Base-by-base conservation (phyloP, 2,888 invertebrate genomes). In the Spisula solida region DNA sequence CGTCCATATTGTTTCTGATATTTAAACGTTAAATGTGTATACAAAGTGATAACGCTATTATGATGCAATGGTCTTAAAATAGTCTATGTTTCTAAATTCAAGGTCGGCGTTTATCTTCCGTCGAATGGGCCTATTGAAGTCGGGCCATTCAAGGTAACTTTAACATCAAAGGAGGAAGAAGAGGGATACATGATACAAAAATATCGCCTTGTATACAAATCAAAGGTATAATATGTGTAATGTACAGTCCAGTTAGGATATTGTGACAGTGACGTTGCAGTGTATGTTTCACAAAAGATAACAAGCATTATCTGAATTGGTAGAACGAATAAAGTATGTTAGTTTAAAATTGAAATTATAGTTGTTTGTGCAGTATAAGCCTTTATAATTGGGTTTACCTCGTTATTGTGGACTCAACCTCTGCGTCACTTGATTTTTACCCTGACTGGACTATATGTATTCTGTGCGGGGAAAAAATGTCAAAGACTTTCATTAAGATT, bases 91-190 rank as follows among this genome's bases (percentile, higher is more conserved):
- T 78, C 8, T 34, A 6, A 20, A 47, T 80, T 80, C 12, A 80
- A 83, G 83, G 29, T 29, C 20, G 83, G 83, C 0, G 51, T 25
- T 0, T 83, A 78, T 51, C 70, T 83, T 14, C 75, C 83, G 20
- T 8, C 48, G 1, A 34, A 48, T 29, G 83, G 51, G 25, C 18
- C 75, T 2, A 55, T 83, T 5, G n/a, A 48, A 20, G 20, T 51
- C 5, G 83, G 83, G 29, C 83, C 83, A 12, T 83, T 83, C 47
- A 75, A 47, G 18, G 48, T 83, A 18, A 75, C 75, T 16, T 31
- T 83, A 25, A 29, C 48, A 10, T 75, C 75, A 18, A 70, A 48
- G 25, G 29, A 70, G 47, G 70, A 55, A 47, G 70, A 31, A 6
- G 48, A 80, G n/a, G 51, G 25, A 8, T 80, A 48, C 20, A 0